Evolutionary conservation across 2,113 vertebrate genomes (phyloP).

Genomic region (Pachyramphus minor): DNA sequence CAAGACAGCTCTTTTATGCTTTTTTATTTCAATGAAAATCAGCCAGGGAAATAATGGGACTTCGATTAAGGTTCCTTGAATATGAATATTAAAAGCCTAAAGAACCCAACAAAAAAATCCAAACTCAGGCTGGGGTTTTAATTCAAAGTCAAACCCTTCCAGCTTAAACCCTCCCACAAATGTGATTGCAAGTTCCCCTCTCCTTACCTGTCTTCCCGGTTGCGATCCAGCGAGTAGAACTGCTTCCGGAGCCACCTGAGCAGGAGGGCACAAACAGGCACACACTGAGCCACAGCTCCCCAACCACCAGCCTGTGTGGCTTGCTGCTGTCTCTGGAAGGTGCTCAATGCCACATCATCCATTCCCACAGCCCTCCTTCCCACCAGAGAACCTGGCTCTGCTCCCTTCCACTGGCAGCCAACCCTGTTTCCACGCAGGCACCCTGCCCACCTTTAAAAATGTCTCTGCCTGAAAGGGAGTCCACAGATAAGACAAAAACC

Average conservation of each 20-base stretch:
- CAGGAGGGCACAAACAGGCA: neutral
- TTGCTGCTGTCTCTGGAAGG: neutral
- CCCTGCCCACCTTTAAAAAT: neutral
- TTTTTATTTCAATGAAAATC: neutral
- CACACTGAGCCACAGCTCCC: neutral
- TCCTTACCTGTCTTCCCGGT: constrained; percentile 91
- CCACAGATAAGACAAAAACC: neutral
- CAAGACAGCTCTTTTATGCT: neutral
- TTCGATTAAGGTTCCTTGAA: neutral
- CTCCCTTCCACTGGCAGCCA: neutral
- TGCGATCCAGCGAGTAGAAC: constrained; percentile 93
- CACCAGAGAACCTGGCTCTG: neutral
- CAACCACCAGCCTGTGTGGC: neutral
- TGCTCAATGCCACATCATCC: neutral
- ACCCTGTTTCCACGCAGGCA: neutral
- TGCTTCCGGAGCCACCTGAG: constrained; percentile 95
- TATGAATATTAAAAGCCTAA: neutral
- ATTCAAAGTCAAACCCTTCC: neutral
- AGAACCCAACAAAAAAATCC: neutral
- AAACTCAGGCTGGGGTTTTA: neutral
- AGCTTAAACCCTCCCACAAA: neutral
- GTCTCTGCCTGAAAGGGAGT: neutral
- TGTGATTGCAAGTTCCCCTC: rapidly evolving
- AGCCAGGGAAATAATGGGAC: neutral
- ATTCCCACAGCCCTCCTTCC: neutral